Percentiles rank a stretch among this genome's conserved stretches.
These are phyloP conservation scores for Tipula confusa DNA, from an alignment of 2,888 invertebrate species.

Conservation along the genomic window DNA sequence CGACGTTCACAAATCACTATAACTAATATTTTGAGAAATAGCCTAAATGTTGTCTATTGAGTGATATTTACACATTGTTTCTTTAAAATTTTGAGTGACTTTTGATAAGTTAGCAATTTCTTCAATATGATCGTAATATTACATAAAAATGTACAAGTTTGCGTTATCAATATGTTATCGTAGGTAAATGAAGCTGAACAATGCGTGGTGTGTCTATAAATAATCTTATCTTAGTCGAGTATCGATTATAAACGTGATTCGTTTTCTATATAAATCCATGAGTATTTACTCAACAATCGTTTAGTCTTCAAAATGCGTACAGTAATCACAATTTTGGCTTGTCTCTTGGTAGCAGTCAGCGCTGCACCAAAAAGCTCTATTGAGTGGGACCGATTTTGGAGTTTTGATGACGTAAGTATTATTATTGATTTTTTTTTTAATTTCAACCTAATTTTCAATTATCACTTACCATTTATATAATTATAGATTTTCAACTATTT, in stretches of 20 bases:
- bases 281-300: neutral
- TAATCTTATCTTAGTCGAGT: neutral
- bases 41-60: too few relatives aligned
- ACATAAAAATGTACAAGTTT: neutral
- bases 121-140: too few relatives aligned
- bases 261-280: neutral
- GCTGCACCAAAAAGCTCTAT: neutral
- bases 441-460: neutral
- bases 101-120: too few relatives aligned
- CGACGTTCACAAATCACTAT: too few relatives aligned
- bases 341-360: neutral
- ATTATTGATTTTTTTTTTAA: too few relatives aligned
- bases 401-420: neutral
- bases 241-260: neutral
- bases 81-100: too few relatives aligned
- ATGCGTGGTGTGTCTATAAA: too few relatives aligned
- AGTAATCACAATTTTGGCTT: neutral
- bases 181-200: too few relatives aligned
- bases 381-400: neutral
- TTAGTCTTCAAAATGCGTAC: neutral
- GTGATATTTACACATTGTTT: too few relatives aligned
- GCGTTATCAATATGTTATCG: neutral
- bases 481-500: neutral
- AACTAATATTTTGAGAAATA: too few relatives aligned
- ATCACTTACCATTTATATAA: too few relatives aligned